Percentiles rank a stretch among this genome's conserved stretches.
phyloP scores from a whole-genome alignment of 1,140 invertebrate genomes.

The Micrasema longulum region DNA sequence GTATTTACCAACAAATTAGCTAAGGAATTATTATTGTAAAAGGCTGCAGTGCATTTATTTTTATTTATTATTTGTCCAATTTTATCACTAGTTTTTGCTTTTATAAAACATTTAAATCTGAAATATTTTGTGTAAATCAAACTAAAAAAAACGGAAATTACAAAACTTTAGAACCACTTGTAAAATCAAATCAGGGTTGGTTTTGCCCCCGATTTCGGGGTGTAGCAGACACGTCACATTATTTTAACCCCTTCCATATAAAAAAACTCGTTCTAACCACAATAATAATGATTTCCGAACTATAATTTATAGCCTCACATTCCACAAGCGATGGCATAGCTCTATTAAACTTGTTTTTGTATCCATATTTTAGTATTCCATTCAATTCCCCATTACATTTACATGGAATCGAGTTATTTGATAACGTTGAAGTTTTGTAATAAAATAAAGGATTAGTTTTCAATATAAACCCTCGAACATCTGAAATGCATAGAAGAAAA shows the following conservation, averaged over 20 bases:
- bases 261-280: not conserved
- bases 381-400: not conserved
- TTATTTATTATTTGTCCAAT: too few relatives aligned
- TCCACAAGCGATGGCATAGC: slow-evolving; percentile 40
- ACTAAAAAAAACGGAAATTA: not conserved
- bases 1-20: too few relatives aligned
- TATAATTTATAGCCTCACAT: slow-evolving; percentile 51
- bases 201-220: slow-evolving; percentile 11
- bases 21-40: too few relatives aligned
- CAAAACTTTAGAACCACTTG: too few relatives aligned
- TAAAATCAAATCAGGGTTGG: slow-evolving; percentile 11
- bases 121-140: not conserved
- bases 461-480: too few relatives aligned
- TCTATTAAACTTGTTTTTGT: slow-evolving; percentile 28
- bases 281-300: slow-evolving; percentile 47
- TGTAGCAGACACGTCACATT: slow-evolving; percentile 18
- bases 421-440: too few relatives aligned
- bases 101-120: too few relatives aligned
- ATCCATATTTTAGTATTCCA: slow-evolving; percentile 7
- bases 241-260: not conserved
- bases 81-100: too few relatives aligned
- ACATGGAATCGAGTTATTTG: slow-evolving; percentile 14
- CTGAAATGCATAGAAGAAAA: too few relatives aligned
- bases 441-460: too few relatives aligned
- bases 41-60: too few relatives aligned